phyloP scores from a whole-genome alignment of 2,797 vertebrate genomes.

The Pipistrellus kuhlii region DNA sequence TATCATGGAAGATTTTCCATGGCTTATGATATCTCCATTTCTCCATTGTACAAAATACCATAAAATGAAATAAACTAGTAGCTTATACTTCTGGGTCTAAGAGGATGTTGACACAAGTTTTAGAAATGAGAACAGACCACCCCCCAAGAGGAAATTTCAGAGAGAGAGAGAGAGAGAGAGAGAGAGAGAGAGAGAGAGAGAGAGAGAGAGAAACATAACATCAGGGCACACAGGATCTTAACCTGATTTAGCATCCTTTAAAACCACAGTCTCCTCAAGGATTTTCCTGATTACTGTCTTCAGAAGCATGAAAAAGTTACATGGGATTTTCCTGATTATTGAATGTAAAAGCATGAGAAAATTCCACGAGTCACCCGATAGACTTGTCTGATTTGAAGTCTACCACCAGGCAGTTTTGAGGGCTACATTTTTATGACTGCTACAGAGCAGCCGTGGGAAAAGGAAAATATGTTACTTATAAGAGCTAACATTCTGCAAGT shows the following conservation, averaged over 20 bases:
- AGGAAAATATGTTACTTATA: conserved; percentile 34
- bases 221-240: neutral
- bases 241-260: conserved; percentile 69
- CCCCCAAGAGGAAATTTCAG: conserved; percentile 83
- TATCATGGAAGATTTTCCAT: neutral
- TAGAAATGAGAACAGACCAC: conserved; percentile 83
- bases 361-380: conserved; percentile 44
- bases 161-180: conserved; percentile 79
- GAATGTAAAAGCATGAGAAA: conserved; percentile 74
- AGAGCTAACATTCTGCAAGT: conserved; percentile 50
- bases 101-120: conserved; percentile 78
- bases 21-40: neutral
- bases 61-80: conserved; percentile 72
- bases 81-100: conserved; percentile 69
- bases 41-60: conserved; percentile 71
- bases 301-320: conserved; percentile 72
- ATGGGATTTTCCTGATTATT: conserved; percentile 76
- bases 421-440: conserved; percentile 59
- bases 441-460: conserved; percentile 60
- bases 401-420: conserved; percentile 43
- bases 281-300: conserved; percentile 78
- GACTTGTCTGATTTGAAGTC: conserved; percentile 63
- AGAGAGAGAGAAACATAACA: conserved; percentile 78
- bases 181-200: conserved; percentile 79
- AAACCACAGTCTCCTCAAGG: conserved; percentile 76